Percentiles rank a stretch among this genome's conserved stretches.
Evolutionary conservation across 2,113 vertebrate species (phyloP).

Genomic region (Taurulus bubalis): DNA sequence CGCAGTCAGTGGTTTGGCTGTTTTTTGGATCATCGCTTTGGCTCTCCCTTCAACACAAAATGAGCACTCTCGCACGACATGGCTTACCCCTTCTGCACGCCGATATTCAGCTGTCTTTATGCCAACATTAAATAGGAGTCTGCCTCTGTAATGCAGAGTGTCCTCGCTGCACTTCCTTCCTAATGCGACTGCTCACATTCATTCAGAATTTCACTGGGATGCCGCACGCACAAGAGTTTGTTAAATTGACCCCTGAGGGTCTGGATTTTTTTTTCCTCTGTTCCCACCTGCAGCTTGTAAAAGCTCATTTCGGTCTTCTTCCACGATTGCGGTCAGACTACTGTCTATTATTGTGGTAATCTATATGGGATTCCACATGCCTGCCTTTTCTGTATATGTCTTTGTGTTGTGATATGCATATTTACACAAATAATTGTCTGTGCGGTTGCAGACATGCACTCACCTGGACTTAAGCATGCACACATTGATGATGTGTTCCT

Average conservation of each 20-base stretch:
- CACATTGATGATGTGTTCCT: slow-evolving; percentile 13
- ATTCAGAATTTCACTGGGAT: slow-evolving; percentile 32
- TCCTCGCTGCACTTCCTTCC: slow-evolving; percentile 33
- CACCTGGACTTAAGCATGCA: slow-evolving; percentile 17
- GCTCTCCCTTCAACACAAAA: slow-evolving; percentile 61
- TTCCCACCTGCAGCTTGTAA: slow-evolving; percentile 24
- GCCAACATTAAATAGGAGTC: slow-evolving; percentile 59
- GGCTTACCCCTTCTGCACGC: slow-evolving; percentile 59
- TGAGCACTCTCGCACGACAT: slow-evolving; percentile 49
- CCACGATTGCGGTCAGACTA: slow-evolving; percentile 11
- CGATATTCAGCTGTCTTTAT: slow-evolving; percentile 62
- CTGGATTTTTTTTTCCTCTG: slow-evolving; percentile 22
- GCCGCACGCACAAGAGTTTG: slow-evolving; percentile 8
- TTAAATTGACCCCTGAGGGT: slow-evolving; percentile 35
- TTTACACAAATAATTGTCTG: slow-evolving; percentile 6
- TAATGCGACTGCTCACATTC: slow-evolving; percentile 42
- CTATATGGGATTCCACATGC: not conserved
- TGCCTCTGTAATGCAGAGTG: slow-evolving; percentile 47
- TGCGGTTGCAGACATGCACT: not conserved
- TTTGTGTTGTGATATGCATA: not conserved
- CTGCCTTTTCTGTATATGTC: not conserved
- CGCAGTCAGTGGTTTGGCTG: slow-evolving; percentile 59
- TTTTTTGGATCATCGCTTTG: slow-evolving; percentile 68
- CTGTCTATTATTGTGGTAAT: slow-evolving; percentile 12
- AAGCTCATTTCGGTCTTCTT: slow-evolving; percentile 28